Conservation (phyloP, 1,140 invertebrate genomes). For the Planococcus citri region DNA sequence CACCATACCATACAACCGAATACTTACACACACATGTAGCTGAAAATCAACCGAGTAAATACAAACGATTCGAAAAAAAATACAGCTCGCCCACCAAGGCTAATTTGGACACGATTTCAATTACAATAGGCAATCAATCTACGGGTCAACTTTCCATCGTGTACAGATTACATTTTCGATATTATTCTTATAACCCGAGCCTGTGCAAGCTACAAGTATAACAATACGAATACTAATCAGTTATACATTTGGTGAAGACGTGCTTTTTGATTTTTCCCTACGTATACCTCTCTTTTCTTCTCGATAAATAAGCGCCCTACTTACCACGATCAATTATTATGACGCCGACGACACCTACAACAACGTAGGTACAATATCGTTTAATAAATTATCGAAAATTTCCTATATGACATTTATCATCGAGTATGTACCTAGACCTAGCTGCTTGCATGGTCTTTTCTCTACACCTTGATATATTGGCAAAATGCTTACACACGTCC, state of each 20-base stretch:
- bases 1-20: too few species aligned
- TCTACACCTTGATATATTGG: too few species aligned
- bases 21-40: neutral
- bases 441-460: too few species aligned
- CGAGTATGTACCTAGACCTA: too few species aligned
- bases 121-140: constrained; percentile 19
- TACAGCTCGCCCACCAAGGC: neutral
- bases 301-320: neutral
- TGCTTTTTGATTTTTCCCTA: neutral
- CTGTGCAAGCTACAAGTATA: constrained; percentile 7
- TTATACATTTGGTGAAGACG: neutral
- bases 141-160: constrained; percentile 17
- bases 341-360: neutral
- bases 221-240: constrained; percentile 19
- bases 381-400: neutral
- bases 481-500: too few species aligned
- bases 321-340: neutral
- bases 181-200: constrained; percentile 8
- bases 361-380: too few species aligned
- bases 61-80: neutral
- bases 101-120: constrained; percentile 17
- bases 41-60: neutral
- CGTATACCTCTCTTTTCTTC: neutral
- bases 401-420: neutral
- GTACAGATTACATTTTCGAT: constrained; percentile 16